Conservation (phyloP, 2,113 vertebrate species). For the Falco punctatus region DNA sequence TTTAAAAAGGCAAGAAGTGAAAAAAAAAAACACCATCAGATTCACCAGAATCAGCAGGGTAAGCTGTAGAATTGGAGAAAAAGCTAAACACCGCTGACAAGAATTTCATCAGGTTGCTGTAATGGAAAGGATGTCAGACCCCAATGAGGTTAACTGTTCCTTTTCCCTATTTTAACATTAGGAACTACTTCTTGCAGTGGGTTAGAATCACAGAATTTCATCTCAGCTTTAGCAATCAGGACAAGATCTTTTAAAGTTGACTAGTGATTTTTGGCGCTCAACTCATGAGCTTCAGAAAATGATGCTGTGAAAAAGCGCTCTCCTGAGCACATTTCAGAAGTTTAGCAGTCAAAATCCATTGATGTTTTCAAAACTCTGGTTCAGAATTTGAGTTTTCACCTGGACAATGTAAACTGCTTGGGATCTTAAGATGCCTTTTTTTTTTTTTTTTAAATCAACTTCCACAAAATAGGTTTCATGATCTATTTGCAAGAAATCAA, state of each 20-base stretch:
- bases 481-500: background rate
- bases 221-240: background rate
- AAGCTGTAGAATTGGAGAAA: background rate
- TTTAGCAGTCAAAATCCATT: background rate
- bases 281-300: background rate
- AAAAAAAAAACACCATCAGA: background rate
- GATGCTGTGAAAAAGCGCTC: background rate
- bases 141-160: background rate
- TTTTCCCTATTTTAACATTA: background rate
- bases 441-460: background rate
- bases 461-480: background rate
- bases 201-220: background rate
- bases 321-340: background rate
- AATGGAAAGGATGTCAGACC: background rate
- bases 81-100: background rate
- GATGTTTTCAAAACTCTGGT: background rate
- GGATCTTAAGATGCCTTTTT: background rate
- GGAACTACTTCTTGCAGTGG: background rate
- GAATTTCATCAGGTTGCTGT: background rate
- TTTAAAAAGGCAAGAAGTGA: background rate
- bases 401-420: background rate
- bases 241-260: background rate
- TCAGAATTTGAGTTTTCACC: background rate
- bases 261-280: background rate
- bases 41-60: background rate